Base-by-base conservation (phyloP, 2,888 invertebrate genomes). In the Clitarchus hookeri region DNA sequence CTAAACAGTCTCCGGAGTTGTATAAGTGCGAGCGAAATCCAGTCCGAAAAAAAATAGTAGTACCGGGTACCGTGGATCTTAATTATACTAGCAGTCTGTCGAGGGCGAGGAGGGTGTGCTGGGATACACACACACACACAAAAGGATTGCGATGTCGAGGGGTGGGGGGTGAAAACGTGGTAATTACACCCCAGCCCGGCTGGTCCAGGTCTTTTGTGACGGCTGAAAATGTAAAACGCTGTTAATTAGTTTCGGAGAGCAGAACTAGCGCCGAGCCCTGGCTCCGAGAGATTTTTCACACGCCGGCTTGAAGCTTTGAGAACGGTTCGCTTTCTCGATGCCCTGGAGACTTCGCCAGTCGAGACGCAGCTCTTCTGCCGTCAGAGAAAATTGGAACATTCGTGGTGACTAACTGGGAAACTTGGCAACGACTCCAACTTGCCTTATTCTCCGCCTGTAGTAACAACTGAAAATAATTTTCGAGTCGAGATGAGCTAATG, bases 181-280 rank as follows among this genome's bases (percentile, higher is more conserved):
- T 65, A 65, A 65, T 65, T 65, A 65, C 19, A 65, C 8, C 19
- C 65, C 65, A 16, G 23, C 65, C 65, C 65, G 65, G 65, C 8
- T n/a, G 23, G 65, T 2, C 65, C 8, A 65, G 65, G 65, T 16
- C 65, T 65, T 36, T 65, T 65, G 65, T 65, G 65, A 65, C 65
- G 65, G 65, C 65, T 65, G 65, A 65, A 65, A 65, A 65, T 65
- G 65, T 65, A 65, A 65, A 65, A 65, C 65, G 65, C 65, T n/a
- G 65, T 65, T 65, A 65, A 65, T 65, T 65, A 65, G 65, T 65
- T 65, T 65, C 65, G 65, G 8, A 65, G 65, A 11, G n/a, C 19
- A 65, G n/a, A 16, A 13, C 48, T 48, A 2, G 48, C 48, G 48
- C 3, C 48, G 48, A 48, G 1, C 65, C 65, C 65, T 23, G n/a